Evolutionary conservation across 2,113 vertebrate species (phyloP), one percentile per base, ranked within the genome.

Genomic region (Siniperca chuatsi): DNA sequence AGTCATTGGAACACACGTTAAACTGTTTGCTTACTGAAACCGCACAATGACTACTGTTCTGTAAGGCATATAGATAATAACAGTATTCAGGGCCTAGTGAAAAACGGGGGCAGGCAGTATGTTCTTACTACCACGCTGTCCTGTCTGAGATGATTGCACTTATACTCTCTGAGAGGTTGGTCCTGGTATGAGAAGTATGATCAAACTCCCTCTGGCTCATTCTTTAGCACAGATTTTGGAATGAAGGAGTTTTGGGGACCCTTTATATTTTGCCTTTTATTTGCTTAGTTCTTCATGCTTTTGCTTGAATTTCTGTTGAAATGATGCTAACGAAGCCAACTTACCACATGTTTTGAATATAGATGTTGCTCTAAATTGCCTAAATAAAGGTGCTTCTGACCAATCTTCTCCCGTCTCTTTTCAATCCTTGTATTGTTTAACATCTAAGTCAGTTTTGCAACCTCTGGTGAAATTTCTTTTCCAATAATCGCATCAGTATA

Each of bases 11-110:
- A 87, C 82, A 75, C 65, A 42, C 52, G 52, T 79, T 87, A 55
- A 79, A 77, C 78, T 89, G 76, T 78, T 83, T 85, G 78, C 87
- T 84, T 67, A 66, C 78, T 54, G 67, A 79, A 79, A 82, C 64
- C 20, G 1, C 85, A 87, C 85, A 84, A 75, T 85, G 78, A 72
- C 68, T 85, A 74, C 35, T 85, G 65, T 76, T 77, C 65, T 50
- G 55, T 70, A 54, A 84, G 81, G 75, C 57, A 25, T 75, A 40
- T 61, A 75, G 66, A 87, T 87, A 78, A 92, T 88, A 75, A 87
- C 83, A 82, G 81, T 82, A 62, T 86, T 90, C 82, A 84, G 25
- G 37, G 40, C 25, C 16, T 0, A 18, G 71, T 71, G 52, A 68
- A 79, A 75, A 78, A 65, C 40, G 10, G 16, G 1, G 72, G 46